These are phyloP conservation scores for Carassius gibelio DNA, from an alignment of 2,113 vertebrate genomes.

Conservation along the genomic window DNA sequence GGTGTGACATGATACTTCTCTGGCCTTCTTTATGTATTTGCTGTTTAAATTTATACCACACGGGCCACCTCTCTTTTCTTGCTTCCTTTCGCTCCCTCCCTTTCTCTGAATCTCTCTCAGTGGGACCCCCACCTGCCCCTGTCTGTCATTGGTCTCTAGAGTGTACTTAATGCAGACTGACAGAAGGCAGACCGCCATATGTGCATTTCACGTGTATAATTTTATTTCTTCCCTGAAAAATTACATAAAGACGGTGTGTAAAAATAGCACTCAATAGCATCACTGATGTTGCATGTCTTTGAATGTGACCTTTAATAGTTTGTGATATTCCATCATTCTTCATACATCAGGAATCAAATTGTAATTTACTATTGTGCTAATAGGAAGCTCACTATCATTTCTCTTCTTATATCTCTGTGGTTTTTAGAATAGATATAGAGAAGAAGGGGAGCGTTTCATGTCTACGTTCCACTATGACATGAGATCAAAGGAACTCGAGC, in stretches of 20 bases:
- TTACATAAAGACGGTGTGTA: neutral
- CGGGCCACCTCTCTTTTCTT: conserved; percentile 51
- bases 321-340: no score
- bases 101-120: neutral
- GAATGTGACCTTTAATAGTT: neutral
- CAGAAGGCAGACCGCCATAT: neutral
- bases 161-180: neutral
- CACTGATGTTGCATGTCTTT: neutral
- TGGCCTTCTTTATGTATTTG: conserved; percentile 64
- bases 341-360: no score
- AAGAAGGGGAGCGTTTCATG: conserved; percentile 82
- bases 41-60: conserved; percentile 73
- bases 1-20: conserved; percentile 68
- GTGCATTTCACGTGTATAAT: conserved; percentile 12
- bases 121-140: conserved; percentile 36
- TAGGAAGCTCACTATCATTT: neutral
- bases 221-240: conserved; percentile 11
- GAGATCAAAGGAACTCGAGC: conserved; percentile 81
- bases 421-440: conserved; percentile 81
- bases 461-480: conserved; percentile 89
- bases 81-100: conserved; percentile 11
- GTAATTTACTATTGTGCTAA: no score
- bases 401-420: conserved; percentile 62
- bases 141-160: conserved; percentile 69
- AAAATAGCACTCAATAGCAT: neutral